A percentile compares a stretch with the other conserved stretches of the same genome.
phyloP scores from a whole-genome alignment of 2,113 vertebrate species.

The Chlamydotis undulata region DNA sequence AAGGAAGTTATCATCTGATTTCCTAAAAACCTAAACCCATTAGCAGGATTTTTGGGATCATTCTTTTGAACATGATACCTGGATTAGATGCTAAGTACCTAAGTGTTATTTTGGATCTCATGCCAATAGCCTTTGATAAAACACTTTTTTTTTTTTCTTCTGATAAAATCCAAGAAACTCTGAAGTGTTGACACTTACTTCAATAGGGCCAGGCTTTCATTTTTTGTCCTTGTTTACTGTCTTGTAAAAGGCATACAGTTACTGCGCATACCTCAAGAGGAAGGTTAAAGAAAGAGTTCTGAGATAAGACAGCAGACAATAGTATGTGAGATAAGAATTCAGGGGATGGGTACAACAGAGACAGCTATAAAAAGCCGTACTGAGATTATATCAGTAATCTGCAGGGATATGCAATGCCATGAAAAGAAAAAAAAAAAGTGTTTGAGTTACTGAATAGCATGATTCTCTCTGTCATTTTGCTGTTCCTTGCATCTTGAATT shows the following conservation, averaged over 20 bases:
- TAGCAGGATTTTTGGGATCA: background rate
- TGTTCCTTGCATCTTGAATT: background rate
- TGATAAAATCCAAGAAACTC: background rate
- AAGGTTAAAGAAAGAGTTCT: slow-evolving; percentile 7
- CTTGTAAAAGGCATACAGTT: slow-evolving; percentile 3
- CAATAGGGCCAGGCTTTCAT: background rate
- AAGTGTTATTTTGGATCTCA: background rate
- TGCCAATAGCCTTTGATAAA: background rate
- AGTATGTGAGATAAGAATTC: slow-evolving; percentile 49
- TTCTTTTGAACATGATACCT: background rate
- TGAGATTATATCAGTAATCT: background rate
- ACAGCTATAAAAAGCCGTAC: background rate
- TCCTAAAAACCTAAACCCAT: background rate
- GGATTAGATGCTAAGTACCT: background rate
- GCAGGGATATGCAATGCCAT: background rate
- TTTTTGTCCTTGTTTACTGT: slow-evolving; percentile 17
- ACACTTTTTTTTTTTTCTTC: background rate
- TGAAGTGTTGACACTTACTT: background rate
- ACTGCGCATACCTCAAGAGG: background rate
- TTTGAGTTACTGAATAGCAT: background rate
- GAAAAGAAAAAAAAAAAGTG: background rate
- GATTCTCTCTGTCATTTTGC: background rate
- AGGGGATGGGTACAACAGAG: background rate
- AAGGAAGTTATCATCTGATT: background rate
- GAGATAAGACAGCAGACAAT: slow-evolving; percentile 54